Percentiles rank a stretch among this genome's conserved stretches.
phyloP scores from a whole-genome alignment of 2,888 invertebrate genomes.

The Leuctra nigra region DNA sequence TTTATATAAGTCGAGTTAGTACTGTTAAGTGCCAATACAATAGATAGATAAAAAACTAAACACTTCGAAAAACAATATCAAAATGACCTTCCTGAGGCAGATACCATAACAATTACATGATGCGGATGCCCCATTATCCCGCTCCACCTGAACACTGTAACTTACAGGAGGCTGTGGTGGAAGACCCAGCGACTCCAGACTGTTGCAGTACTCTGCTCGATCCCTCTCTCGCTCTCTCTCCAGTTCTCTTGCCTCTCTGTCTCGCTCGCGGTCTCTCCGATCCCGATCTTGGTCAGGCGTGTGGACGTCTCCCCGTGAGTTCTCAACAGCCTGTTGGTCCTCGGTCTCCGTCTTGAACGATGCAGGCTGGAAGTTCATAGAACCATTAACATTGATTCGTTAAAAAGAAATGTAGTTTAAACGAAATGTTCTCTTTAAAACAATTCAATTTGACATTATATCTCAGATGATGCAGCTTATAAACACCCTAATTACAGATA shows the following conservation, averaged over 20 bases:
- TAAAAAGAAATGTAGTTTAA: too few species aligned
- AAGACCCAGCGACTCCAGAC: slow-evolving; percentile 30
- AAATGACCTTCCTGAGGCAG: too few species aligned
- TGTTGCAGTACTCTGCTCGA: slow-evolving; percentile 31
- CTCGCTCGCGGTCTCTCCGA: slow-evolving; percentile 20
- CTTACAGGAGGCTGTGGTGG: slow-evolving; percentile 34
- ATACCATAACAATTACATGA: too few species aligned
- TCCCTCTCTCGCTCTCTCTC: slow-evolving; percentile 23
- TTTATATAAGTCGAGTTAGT: too few species aligned
- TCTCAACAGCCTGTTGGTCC: slow-evolving; percentile 24
- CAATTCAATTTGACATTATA: too few species aligned
- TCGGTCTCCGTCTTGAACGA: slow-evolving; percentile 26
- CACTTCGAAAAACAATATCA: too few species aligned
- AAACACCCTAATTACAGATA: too few species aligned
- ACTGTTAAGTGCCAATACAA: too few species aligned
- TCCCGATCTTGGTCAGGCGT: slow-evolving; percentile 23
- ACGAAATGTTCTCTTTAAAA: too few species aligned
- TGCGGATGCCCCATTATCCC: neutral
- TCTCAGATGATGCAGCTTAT: too few species aligned
- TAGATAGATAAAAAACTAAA: slow-evolving; percentile 9
- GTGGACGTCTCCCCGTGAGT: slow-evolving; percentile 20
- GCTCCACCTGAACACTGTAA: slow-evolving; percentile 21
- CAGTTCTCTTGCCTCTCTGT: slow-evolving; percentile 30
- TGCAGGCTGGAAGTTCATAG: neutral
- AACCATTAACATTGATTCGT: neutral